Percentiles rank a stretch among this genome's conserved stretches.
phyloP scores from a whole-genome alignment of 2,888 invertebrate genomes.

The Scaptodrosophila latifasciaeformis region DNA sequence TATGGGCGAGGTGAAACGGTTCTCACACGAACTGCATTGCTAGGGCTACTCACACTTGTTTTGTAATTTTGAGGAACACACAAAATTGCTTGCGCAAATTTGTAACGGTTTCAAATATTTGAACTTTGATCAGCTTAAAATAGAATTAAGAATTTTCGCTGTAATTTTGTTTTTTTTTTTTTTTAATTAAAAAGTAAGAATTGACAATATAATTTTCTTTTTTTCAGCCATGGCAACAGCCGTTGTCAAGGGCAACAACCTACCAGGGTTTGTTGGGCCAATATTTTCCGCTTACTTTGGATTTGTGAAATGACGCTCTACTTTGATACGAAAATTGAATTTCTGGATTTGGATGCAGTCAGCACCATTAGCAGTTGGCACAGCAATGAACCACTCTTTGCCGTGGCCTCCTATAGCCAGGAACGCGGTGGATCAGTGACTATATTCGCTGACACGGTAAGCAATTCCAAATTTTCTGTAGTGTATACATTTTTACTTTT shows the following conservation, averaged over 20 bases:
- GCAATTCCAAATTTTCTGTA: constrained; percentile 38
- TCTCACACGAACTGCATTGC: too few species aligned
- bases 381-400: constrained; percentile 84
- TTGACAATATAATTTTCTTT: too few species aligned
- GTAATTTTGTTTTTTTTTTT: too few species aligned
- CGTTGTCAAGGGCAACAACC: constrained; percentile 37
- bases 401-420: constrained; percentile 90
- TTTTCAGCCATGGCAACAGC: constrained; percentile 38
- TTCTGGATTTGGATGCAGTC: constrained; percentile 84
- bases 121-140: too few species aligned
- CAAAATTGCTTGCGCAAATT: too few species aligned
- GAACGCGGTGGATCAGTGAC: constrained; percentile 92
- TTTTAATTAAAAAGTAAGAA: too few species aligned
- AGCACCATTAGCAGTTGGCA: constrained; percentile 91
- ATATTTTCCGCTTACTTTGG: neutral
- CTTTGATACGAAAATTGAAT: constrained; percentile 88
- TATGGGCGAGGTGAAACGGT: too few species aligned
- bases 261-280: neutral
- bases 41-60: too few species aligned
- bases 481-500: neutral
- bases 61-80: too few species aligned
- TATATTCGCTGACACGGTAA: constrained; percentile 90
- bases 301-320: constrained; percentile 82
- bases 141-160: too few species aligned
- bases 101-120: too few species aligned